Base-by-base conservation (phyloP, 2,113 vertebrate species). In the Pteronura brasiliensis region DNA sequence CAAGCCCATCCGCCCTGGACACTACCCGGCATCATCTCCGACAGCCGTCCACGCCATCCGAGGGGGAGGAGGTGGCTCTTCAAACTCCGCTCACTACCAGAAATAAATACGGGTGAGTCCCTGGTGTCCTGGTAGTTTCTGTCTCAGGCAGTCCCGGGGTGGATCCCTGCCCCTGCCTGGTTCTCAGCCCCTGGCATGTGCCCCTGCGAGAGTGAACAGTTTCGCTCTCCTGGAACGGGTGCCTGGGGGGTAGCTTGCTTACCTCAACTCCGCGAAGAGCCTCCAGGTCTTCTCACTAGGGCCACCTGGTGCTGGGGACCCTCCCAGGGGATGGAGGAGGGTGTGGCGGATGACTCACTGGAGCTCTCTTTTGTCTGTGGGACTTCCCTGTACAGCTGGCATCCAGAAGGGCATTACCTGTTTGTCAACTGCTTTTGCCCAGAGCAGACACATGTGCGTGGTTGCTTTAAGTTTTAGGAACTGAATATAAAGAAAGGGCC, bases 1-100 rank as follows among this genome's bases (percentile, higher is more conserved):
- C 29, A 99, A 99, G 95, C 99, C 99, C 93, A 99, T 99, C 98
- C 99, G 99, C 81, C 99, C 99, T 0, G 99, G 99, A 49, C 99
- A 99, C 67, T 99, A 99, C 85, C 99, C 99, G 0, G 99, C 99
- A n/a, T 99, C 99, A 3, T 99, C 99, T 94, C 99, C 99, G 25
- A 99, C 99, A 13, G 97, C 99, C 4, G 98, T 99, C 93, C 99
- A 99, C 39, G 97, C 99, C 96, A 98, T 99, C 97, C 99, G 99
- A 97, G 99, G 98, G 29, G 99, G 99, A 83, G 98, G 99, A 71
- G 99, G 99, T 0, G 39, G 97, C 84, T 99, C 99, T 95, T 98
- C 98, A 52, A 98, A 98, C 98, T 99, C 99, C 87, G 96, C 98
- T 97, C 99, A 99, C 98, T 99, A 98, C 93, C 98, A 99, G 98